Evolutionary conservation across 2,113 vertebrate genomes (phyloP).

Genomic region (Paraplagusia blochii): DNA sequence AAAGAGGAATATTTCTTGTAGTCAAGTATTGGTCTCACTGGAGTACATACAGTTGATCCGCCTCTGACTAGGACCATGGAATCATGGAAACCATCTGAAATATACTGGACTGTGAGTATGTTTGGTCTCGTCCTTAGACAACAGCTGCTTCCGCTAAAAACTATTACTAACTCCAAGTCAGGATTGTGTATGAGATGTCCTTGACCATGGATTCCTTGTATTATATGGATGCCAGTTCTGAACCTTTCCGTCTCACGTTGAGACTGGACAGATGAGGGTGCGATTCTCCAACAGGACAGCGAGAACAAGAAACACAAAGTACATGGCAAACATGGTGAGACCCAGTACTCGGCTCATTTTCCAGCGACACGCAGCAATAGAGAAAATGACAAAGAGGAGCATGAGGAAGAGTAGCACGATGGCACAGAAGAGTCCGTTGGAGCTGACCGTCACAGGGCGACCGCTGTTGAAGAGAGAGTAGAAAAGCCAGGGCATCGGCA

Average conservation of each 20-base stretch:
- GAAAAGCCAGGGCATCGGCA: constrained; percentile 73
- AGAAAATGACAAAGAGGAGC: constrained; percentile 77
- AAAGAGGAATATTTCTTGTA: no score
- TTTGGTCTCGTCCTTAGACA: not conserved
- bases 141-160: constrained; percentile 4
- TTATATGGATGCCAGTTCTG: no score
- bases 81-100: not conserved
- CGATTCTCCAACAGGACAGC: constrained; percentile 75
- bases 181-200: not conserved
- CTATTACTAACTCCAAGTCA: no score
- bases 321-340: constrained; percentile 76
- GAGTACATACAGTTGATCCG: no score
- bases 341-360: constrained; percentile 74
- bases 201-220: constrained; percentile 11
- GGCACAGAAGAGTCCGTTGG: constrained; percentile 77
- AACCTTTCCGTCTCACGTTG: constrained; percentile 52
- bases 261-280: constrained; percentile 68
- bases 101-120: not conserved
- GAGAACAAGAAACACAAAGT: constrained; percentile 76
- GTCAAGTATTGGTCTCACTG: no score
- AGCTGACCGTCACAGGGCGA: constrained; percentile 67
- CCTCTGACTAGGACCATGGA: no score
- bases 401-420: constrained; percentile 80
- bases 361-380: constrained; percentile 76
- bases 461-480: constrained; percentile 54